Conservation (phyloP, 1,140 invertebrate genomes). For the Fopius arisanus region DNA sequence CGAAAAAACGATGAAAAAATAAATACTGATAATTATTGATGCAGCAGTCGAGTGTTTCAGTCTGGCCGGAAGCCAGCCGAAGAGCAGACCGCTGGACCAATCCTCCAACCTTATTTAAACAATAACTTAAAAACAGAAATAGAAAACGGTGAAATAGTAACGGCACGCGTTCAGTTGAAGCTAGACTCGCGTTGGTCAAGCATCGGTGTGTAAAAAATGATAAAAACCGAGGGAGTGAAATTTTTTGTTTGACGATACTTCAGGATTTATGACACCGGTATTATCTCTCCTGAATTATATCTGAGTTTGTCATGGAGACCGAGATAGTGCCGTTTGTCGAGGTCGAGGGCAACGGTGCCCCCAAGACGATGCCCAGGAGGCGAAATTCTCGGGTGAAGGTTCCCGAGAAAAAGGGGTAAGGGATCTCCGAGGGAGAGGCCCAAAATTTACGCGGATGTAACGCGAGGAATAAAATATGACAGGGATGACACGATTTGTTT, state of each 20-base stretch:
- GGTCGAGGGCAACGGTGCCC: constrained; percentile 36
- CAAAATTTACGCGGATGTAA: neutral
- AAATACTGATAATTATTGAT: neutral
- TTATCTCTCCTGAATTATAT: neutral
- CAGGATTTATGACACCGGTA: neutral
- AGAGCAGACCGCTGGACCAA: neutral
- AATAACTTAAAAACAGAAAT: neutral
- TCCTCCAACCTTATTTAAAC: no score
- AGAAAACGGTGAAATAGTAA: neutral
- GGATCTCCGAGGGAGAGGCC: neutral
- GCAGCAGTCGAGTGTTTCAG: neutral
- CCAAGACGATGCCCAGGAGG: constrained; percentile 29
- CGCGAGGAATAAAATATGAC: neutral
- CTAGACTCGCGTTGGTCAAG: neutral
- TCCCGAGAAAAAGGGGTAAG: constrained; percentile 54
- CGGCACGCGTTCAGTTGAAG: neutral
- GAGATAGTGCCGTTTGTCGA: constrained; percentile 57
- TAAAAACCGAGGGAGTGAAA: neutral
- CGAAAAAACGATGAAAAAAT: neutral
- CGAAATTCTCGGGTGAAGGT: constrained; percentile 46
- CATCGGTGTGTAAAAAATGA: neutral
- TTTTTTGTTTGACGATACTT: neutral
- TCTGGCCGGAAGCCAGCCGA: neutral
- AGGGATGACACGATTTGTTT: neutral
- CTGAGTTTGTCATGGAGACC: constrained; percentile 46